Evolutionary conservation across 2,113 vertebrate genomes (phyloP), one percentile per base, ranked within the genome.

Genomic region (Spheniscus mendiculus): DNA sequence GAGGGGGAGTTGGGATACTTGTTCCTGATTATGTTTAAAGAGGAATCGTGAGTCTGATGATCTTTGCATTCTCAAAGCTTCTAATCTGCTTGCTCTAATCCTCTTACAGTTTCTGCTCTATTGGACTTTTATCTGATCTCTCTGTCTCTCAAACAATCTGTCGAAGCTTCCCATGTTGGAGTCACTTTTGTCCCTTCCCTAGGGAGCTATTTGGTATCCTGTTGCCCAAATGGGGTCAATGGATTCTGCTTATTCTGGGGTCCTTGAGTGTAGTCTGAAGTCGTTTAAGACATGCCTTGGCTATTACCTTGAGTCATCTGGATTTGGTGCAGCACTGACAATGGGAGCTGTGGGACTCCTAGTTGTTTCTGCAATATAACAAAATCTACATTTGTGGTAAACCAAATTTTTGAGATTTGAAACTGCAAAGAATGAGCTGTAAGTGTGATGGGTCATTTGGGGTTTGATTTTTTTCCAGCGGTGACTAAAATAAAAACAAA

Each of bases 11-110:
- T 77, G 56, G 56, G 45, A 90, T 97, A 61, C 63, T 94, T 88
- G 70, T 52, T 95, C 73, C 53, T 97, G 93, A 97, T 94, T 96
- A 97, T 94, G n/a, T 96, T 93, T 96, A 92, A 97, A 97, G 91
- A 96, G 72, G 81, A 98, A 97, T 90, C 2, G 21, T 87, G 92
- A 97, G 87, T 97, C 76, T 93, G 91, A 65, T 97, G 88, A 84
- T 92, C 83, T 83, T 96, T 96, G 49, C 89, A 36, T 97, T 97
- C 89, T 96, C 87, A 91, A 93, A 89, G 89, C 65, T 95, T 95
- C 87, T 98, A 97, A 98, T 98, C 97, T 3, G 32, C 96, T 97
- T 93, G 88, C 92, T 62, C n/a, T 98, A 98, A 98, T 98, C 97
- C 94, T 98, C 97, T 98, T 98, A 94, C 44, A 89, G 83, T 92